phyloP scores from a whole-genome alignment of 2,113 vertebrate genomes.

The Neofelis nebulosa region DNA sequence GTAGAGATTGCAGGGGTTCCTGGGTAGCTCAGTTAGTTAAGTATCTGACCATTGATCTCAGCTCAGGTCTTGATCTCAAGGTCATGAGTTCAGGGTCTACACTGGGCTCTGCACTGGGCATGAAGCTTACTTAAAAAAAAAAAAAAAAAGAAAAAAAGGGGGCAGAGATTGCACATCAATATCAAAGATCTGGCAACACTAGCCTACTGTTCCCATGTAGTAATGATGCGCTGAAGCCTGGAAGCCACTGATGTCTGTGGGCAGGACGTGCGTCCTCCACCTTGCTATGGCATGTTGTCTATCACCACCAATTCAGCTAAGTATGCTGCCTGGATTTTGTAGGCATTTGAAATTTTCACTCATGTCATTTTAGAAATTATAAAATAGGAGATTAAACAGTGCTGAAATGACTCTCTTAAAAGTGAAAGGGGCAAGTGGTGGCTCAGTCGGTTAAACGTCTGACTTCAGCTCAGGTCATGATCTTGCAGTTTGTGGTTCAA shows the following conservation, averaged over 20 bases:
- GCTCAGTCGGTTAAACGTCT: too few relatives aligned
- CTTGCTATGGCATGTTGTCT: background rate
- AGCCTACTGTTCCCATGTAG: background rate
- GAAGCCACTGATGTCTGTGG: background rate
- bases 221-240: background rate
- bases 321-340: background rate
- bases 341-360: background rate
- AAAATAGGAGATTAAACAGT: background rate
- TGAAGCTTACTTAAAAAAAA: too few relatives aligned
- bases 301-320: background rate
- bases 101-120: too few relatives aligned
- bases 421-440: background rate
- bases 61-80: too few relatives aligned
- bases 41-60: too few relatives aligned
- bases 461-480: too few relatives aligned
- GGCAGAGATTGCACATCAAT: background rate
- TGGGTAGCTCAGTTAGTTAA: too few relatives aligned
- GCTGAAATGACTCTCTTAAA: background rate
- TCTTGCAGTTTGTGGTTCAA: too few relatives aligned
- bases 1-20: background rate
- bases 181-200: background rate
- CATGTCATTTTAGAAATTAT: background rate
- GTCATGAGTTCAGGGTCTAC: too few relatives aligned
- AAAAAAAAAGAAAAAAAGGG: too few relatives aligned
- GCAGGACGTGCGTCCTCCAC: too few relatives aligned